These are phyloP conservation scores for Drosophila birchii DNA, from an alignment of 2,888 invertebrate genomes.

Conservation along the genomic window DNA sequence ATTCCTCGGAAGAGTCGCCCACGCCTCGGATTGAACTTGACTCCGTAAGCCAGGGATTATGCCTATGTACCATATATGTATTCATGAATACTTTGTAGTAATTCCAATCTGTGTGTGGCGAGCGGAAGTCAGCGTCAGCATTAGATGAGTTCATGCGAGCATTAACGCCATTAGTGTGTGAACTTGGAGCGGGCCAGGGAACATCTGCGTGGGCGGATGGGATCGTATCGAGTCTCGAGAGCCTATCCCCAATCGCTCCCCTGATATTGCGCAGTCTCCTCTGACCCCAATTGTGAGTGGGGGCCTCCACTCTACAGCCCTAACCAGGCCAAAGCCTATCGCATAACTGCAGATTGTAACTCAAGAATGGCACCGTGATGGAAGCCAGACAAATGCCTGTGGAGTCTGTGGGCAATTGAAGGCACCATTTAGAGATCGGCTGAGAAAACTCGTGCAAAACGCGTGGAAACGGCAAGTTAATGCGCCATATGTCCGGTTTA, in stretches of 20 bases:
- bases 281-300: slow-evolving; percentile 23
- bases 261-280: slow-evolving; percentile 21
- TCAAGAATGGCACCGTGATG: slow-evolving; percentile 37
- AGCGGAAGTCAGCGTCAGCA: slow-evolving; percentile 71
- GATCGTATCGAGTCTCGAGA: slow-evolving; percentile 1
- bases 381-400: slow-evolving; percentile 62
- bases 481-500: slow-evolving; percentile 54
- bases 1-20: slow-evolving; percentile 56
- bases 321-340: slow-evolving; percentile 43
- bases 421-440: slow-evolving; percentile 32
- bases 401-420: slow-evolving; percentile 46
- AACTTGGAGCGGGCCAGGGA: slow-evolving; percentile 2
- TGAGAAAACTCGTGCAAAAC: slow-evolving; percentile 48
- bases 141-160: slow-evolving; percentile 52
- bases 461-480: slow-evolving; percentile 38
- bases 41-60: slow-evolving; percentile 48
- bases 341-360: slow-evolving; percentile 56
- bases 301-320: slow-evolving; percentile 7
- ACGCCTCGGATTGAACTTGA: slow-evolving; percentile 69
- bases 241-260: background rate
- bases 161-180: slow-evolving; percentile 37
- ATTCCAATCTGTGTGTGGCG: slow-evolving; percentile 9
- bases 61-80: slow-evolving; percentile 27
- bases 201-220: slow-evolving; percentile 17
- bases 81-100: slow-evolving; percentile 2